These are phyloP conservation scores for Glaucidium brasilianum DNA, from an alignment of 2,113 vertebrate species.

Conservation along the genomic window DNA sequence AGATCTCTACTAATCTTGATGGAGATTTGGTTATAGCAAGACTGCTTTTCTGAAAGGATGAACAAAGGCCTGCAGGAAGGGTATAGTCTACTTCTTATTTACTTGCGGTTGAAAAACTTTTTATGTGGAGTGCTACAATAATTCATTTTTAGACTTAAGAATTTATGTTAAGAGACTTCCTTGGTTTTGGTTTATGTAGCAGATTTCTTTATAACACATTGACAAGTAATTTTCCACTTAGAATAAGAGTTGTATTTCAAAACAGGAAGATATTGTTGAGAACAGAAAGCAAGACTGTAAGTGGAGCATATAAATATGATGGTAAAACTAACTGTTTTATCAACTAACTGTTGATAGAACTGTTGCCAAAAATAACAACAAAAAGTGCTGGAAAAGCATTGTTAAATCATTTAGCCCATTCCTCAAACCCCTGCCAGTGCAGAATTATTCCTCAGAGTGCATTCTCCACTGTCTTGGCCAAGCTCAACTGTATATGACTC, in stretches of 20 bases:
- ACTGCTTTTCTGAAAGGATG: not conserved
- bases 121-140: not conserved
- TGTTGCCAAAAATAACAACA: not conserved
- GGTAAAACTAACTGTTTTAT: not conserved
- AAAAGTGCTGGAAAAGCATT: not conserved
- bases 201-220: not conserved
- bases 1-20: not conserved
- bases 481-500: not conserved
- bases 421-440: not conserved
- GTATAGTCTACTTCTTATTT: not conserved
- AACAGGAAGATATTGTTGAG: not conserved
- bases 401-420: not conserved
- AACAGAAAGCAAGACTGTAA: not conserved
- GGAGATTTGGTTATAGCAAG: not conserved
- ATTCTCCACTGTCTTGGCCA: not conserved
- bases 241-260: not conserved
- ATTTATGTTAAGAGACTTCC: not conserved
- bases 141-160: not conserved
- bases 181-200: not conserved
- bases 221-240: not conserved
- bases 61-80: not conserved
- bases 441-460: not conserved
- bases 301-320: not conserved
- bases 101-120: not conserved
- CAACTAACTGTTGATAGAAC: no score